These are phyloP conservation scores for Hydractinia symbiolongicarpus DNA, from an alignment of 30 jellyfish, hydroid and myxozoan species.

Conservation along the genomic window DNA sequence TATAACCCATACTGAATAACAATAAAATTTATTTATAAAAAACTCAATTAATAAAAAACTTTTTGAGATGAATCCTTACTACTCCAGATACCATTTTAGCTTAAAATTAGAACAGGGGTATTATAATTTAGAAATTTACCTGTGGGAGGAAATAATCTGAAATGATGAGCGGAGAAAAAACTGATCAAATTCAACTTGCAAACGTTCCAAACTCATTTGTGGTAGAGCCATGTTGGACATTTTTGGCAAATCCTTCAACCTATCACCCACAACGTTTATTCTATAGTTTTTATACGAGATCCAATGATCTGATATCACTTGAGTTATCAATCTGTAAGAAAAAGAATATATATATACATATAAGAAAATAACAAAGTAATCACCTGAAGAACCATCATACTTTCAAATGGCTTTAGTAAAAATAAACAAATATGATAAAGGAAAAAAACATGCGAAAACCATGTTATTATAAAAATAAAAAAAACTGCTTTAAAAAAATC, in stretches of 20 bases:
- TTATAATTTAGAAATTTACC: conserved; percentile 30
- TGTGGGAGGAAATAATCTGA: conserved; percentile 57
- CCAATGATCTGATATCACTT: conserved; percentile 90
- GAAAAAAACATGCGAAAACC: no score
- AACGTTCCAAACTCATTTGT: conserved; percentile 47
- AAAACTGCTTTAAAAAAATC: no score
- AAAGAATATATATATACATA: neutral
- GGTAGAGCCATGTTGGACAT: conserved; percentile 42
- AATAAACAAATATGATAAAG: neutral
- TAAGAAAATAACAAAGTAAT: neutral
- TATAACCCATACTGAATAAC: no score
- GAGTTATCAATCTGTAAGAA: conserved; percentile 64
- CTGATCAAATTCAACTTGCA: conserved; percentile 86
- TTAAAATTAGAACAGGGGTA: no score
- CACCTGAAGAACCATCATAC: neutral
- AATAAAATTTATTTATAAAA: no score
- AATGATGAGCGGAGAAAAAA: conserved; percentile 61
- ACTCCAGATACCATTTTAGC: no score
- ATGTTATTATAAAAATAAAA: no score
- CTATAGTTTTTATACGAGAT: conserved; percentile 68
- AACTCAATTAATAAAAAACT: no score
- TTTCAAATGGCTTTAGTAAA: neutral
- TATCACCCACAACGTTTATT: conserved; percentile 65
- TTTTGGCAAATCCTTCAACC: conserved; percentile 51
- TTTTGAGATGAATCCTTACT: no score